Conservation (phyloP, 2,888 invertebrate genomes). For the Sesamia inferens region DNA sequence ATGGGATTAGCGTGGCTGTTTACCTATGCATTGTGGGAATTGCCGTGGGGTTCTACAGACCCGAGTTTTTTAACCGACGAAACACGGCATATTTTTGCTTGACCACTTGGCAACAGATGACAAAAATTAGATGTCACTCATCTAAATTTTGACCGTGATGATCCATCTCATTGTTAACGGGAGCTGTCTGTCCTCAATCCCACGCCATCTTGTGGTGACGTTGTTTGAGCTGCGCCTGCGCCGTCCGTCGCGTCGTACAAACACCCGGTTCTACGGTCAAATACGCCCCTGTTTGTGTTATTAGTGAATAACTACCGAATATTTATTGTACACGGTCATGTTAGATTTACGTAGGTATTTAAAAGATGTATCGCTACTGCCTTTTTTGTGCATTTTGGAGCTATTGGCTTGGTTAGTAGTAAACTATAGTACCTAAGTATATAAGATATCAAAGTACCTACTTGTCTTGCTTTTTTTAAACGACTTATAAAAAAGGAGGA, state of each 20-base stretch:
- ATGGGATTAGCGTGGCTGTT: too few species aligned
- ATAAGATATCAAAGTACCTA: too few species aligned
- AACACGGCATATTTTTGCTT: too few species aligned
- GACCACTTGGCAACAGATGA: background rate
- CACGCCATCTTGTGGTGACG: conserved; percentile 57
- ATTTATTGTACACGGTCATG: conserved; percentile 30
- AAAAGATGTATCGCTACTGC: background rate
- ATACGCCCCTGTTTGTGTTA: conserved; percentile 52
- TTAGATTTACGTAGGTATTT: background rate
- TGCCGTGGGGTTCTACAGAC: background rate
- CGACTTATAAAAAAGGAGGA: too few species aligned
- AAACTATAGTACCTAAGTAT: too few species aligned
- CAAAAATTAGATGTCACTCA: too few species aligned
- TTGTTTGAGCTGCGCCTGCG: conserved; percentile 64
- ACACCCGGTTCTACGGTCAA: conserved; percentile 57
- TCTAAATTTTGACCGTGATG: too few species aligned
- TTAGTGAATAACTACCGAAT: conserved; percentile 62
- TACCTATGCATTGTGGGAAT: background rate
- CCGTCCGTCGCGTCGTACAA: conserved; percentile 55
- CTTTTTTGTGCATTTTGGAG: background rate
- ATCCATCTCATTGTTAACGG: conserved; percentile 25
- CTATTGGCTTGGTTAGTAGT: background rate
- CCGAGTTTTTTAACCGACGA: background rate
- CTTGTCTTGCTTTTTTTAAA: too few species aligned
- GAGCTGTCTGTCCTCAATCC: conserved; percentile 28